phyloP scores from a whole-genome alignment of 2,797 vertebrate genomes.

The Remorina albescens region DNA sequence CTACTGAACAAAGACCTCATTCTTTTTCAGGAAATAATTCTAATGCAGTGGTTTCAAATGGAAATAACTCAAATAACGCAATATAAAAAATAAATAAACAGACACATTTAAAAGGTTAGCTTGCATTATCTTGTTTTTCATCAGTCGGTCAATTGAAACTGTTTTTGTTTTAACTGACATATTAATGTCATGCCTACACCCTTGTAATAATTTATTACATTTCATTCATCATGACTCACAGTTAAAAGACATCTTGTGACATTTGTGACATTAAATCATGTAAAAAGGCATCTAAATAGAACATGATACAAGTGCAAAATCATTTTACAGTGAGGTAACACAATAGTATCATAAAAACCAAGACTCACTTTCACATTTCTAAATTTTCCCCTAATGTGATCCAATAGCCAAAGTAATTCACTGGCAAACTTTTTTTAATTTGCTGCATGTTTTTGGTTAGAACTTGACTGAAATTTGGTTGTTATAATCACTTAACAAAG shows the following conservation, averaged over 20 bases:
- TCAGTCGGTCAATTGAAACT: conserved; percentile 48
- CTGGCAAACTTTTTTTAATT: conserved; percentile 28
- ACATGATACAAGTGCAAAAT: conserved; percentile 83
- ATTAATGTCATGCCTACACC: conserved; percentile 26
- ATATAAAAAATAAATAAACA: conserved; percentile 57
- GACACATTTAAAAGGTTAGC: conserved; percentile 46
- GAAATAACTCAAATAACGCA: conserved; percentile 38
- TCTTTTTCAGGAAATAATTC: conserved; percentile 21
- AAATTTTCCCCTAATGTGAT: conserved; percentile 56
- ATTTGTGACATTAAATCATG: conserved; percentile 71
- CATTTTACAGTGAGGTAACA: conserved; percentile 80
- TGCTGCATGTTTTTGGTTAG: conserved; percentile 60
- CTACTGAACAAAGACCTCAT: conserved; percentile 40
- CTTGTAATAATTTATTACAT: conserved; percentile 43
- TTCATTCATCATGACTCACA: conserved; percentile 52
- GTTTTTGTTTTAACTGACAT: conserved; percentile 40
- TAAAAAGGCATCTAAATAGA: conserved; percentile 80
- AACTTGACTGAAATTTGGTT: conserved; percentile 45
- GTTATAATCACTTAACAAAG: conserved; percentile 35
- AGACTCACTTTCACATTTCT: conserved; percentile 48
- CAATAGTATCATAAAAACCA: conserved; percentile 71
- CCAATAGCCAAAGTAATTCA: conserved; percentile 48
- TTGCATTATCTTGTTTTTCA: conserved; percentile 45
- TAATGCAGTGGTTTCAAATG: conserved; percentile 26
- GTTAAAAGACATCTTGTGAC: conserved; percentile 67